Percentiles rank a stretch among this genome's conserved stretches.
phyloP scores from a whole-genome alignment of 2,797 vertebrate species.

The Anas flavirostris region DNA sequence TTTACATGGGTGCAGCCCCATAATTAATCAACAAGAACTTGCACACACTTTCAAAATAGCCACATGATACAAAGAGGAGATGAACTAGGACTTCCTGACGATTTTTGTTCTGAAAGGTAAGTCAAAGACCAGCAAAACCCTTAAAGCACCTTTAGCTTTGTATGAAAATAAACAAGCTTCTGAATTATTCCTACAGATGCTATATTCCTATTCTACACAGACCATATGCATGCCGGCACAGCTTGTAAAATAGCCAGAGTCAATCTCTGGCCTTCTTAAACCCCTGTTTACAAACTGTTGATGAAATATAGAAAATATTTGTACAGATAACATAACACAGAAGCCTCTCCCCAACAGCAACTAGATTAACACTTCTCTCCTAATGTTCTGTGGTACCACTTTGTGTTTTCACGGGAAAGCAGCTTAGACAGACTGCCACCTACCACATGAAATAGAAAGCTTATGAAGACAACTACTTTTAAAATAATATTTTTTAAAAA shows the following conservation, averaged over 20 bases:
- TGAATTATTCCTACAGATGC: not conserved
- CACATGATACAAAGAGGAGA: fast-evolving
- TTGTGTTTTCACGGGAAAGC: not conserved
- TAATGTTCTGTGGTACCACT: not conserved
- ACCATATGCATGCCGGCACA: not conserved
- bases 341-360: not conserved
- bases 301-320: not conserved
- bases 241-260: not conserved
- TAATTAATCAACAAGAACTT: not conserved
- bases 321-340: not conserved
- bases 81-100: not conserved
- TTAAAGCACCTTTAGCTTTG: not conserved
- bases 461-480: not conserved
- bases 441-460: not conserved
- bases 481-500: not conserved
- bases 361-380: not conserved
- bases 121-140: not conserved
- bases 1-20: not conserved
- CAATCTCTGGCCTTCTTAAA: not conserved
- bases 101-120: not conserved
- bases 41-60: not conserved
- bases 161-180: not conserved
- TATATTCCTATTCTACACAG: not conserved
- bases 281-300: not conserved
- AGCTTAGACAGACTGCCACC: not conserved